These are phyloP conservation scores for Pandion haliaetus DNA, from an alignment of 2,113 vertebrate species.

Conservation along the genomic window DNA sequence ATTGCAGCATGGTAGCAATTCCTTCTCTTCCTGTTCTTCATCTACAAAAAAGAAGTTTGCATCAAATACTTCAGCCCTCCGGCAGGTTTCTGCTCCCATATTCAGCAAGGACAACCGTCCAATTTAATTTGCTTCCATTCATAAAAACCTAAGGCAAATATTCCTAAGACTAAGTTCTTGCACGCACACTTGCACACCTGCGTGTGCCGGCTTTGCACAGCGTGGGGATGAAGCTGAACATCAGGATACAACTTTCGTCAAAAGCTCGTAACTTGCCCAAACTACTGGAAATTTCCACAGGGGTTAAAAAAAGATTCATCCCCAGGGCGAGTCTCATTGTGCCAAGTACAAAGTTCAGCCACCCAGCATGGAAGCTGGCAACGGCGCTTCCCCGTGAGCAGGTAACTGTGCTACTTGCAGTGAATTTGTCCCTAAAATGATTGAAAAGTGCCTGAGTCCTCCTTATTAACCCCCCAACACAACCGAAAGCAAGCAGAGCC, in stretches of 20 bases:
- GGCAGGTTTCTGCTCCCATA: neutral
- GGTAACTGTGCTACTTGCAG: fast-evolving
- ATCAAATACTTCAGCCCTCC: neutral
- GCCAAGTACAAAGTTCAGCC: neutral
- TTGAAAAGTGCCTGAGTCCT: neutral
- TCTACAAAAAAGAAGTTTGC: neutral
- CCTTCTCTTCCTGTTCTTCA: slow-evolving; percentile 16
- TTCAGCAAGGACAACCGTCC: neutral
- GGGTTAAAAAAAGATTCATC: neutral
- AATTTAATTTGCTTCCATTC: neutral
- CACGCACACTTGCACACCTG: neutral
- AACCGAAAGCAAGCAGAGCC: neutral
- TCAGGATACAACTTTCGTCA: neutral
- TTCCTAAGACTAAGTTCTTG: too few species aligned
- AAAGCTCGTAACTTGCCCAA: neutral
- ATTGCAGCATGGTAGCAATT: neutral
- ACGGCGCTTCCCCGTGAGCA: neutral
- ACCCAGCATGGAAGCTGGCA: fast-evolving
- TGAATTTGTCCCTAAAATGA: neutral
- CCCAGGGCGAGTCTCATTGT: neutral
- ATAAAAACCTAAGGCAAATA: neutral
- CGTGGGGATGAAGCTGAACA: neutral
- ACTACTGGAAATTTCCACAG: neutral
- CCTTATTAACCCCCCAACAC: neutral
- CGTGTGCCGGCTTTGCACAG: neutral